Evolutionary conservation across 2,888 invertebrate genomes (phyloP).

Genomic region (Melinaea menophilus): DNA sequence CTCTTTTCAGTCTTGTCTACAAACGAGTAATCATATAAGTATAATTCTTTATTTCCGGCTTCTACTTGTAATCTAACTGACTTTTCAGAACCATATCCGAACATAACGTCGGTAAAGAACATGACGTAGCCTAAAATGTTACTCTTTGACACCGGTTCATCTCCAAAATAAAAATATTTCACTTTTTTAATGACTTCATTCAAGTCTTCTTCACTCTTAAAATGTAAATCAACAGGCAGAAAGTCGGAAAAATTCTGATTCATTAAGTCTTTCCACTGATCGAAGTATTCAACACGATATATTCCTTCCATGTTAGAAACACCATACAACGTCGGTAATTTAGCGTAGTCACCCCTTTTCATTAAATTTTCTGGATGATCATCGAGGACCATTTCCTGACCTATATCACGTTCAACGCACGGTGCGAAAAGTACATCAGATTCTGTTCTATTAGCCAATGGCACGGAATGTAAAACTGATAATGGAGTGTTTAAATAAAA

Average conservation of each 20-base stretch:
- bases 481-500: constrained; percentile 44
- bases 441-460: constrained; percentile 26
- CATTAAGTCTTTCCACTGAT: constrained; percentile 40
- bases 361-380: constrained; percentile 43
- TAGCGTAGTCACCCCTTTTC: constrained; percentile 37
- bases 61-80: constrained; percentile 40
- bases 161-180: constrained; percentile 42
- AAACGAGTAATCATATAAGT: constrained; percentile 49
- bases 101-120: constrained; percentile 53
- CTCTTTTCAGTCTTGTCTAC: constrained; percentile 36
- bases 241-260: constrained; percentile 47
- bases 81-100: constrained; percentile 39
- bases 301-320: constrained; percentile 44
- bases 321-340: constrained; percentile 44
- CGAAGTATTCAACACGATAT: constrained; percentile 31
- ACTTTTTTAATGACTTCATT: constrained; percentile 38
- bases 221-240: constrained; percentile 45
- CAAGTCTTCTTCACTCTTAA: constrained; percentile 39
- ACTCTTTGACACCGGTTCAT: constrained; percentile 35
- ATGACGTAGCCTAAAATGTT: constrained; percentile 42
- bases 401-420: constrained; percentile 39
- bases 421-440: constrained; percentile 32
- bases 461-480: constrained; percentile 33
- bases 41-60: constrained; percentile 45
- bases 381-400: constrained; percentile 37